These are phyloP conservation scores for Elgaria multicarinata DNA, from an alignment of 2,113 vertebrate species.

Conservation along the genomic window DNA sequence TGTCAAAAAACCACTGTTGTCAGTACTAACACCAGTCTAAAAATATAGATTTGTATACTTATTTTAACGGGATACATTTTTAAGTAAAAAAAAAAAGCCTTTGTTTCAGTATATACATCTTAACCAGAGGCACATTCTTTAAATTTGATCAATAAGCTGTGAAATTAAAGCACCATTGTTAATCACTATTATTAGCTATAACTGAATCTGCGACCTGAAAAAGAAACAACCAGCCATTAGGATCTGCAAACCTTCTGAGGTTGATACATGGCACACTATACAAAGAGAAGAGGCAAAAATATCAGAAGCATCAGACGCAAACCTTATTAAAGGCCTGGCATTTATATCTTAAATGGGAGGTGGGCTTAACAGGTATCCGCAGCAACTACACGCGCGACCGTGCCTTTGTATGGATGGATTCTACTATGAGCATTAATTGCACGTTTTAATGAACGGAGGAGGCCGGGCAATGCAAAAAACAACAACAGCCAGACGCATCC, in stretches of 20 bases:
- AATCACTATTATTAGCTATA: constrained; percentile 28
- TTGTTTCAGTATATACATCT: background rate
- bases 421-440: background rate
- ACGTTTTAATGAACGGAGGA: constrained; percentile 12
- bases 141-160: background rate
- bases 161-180: background rate
- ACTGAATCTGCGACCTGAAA: background rate
- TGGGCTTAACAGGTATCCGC: background rate
- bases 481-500: background rate
- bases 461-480: background rate
- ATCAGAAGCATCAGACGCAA: constrained; percentile 7
- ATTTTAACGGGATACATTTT: background rate
- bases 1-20: background rate
- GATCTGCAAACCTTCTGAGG: background rate
- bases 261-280: background rate
- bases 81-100: background rate
- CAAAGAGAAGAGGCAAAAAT: background rate
- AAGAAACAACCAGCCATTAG: constrained; percentile 43
- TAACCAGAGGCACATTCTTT: background rate
- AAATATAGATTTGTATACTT: background rate
- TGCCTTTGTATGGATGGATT: background rate
- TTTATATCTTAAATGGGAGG: background rate
- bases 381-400: background rate
- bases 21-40: background rate
- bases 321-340: constrained; percentile 19